Percentiles rank a stretch among this genome's conserved stretches.
Evolutionary conservation across 1,140 invertebrate genomes (phyloP).

Genomic region (Meteorus sp.): DNA sequence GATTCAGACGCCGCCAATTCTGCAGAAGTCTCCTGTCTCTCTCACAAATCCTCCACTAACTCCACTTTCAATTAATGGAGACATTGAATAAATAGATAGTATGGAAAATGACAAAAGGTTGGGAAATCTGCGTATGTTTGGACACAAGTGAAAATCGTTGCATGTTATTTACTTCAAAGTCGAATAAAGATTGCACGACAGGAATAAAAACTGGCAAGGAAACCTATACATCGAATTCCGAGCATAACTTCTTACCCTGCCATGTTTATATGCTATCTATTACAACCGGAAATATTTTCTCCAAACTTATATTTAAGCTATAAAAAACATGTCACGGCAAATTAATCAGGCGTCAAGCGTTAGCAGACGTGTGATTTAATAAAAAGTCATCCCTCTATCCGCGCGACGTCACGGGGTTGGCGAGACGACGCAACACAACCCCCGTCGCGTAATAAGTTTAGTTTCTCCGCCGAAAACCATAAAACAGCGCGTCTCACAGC

Average conservation of each 20-base stretch:
- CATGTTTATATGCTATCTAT: slow-evolving; percentile 2
- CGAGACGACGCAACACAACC: slow-evolving; percentile 28
- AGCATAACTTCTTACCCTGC: not conserved
- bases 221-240: not conserved
- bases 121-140: too few relatives aligned
- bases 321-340: slow-evolving; percentile 42
- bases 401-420: slow-evolving; percentile 32
- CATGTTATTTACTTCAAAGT: too few relatives aligned
- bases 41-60: too few relatives aligned
- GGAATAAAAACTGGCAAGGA: too few relatives aligned
- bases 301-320: not conserved
- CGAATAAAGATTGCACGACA: too few relatives aligned
- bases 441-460: slow-evolving; percentile 57
- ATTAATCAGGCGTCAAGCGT: slow-evolving; percentile 49
- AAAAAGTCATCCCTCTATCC: slow-evolving; percentile 39
- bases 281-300: not conserved
- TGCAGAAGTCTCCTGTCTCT: not conserved
- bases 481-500: slow-evolving; percentile 51
- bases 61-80: not conserved
- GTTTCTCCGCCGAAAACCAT: slow-evolving; percentile 54
- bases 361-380: slow-evolving; percentile 52
- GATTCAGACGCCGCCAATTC: too few relatives aligned
- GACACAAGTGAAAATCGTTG: too few relatives aligned
- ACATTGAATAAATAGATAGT: not conserved
- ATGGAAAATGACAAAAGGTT: not conserved